Evolutionary conservation across 53 echinoderm and acorn worm genomes (phyloP).

Genomic region (Paracentrotus lividus): DNA sequence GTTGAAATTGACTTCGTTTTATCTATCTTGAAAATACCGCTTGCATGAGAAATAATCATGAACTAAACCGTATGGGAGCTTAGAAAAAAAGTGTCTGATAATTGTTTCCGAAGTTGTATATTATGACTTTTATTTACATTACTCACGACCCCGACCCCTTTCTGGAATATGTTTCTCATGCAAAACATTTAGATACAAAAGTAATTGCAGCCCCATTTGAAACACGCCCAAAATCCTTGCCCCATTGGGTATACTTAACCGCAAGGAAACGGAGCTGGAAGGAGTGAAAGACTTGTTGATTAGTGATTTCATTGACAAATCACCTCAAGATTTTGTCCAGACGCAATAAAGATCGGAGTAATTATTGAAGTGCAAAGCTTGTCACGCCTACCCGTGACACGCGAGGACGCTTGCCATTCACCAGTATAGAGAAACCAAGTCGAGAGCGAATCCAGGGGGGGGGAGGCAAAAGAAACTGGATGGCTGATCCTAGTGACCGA

Average conservation of each 20-base stretch:
- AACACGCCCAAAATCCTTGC: slow-evolving; percentile 1
- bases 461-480: too few species aligned
- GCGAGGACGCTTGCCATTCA: not conserved
- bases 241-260: not conserved
- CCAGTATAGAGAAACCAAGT: not conserved
- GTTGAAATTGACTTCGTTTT: not conserved
- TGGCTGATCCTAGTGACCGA: too few species aligned
- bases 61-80: too few species aligned
- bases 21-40: not conserved
- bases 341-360: slow-evolving; percentile 43
- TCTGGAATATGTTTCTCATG: not conserved
- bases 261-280: slow-evolving; percentile 37
- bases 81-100: too few species aligned
- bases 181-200: not conserved
- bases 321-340: slow-evolving; percentile 28
- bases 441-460: too few species aligned
- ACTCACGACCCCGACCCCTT: not conserved
- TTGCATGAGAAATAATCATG: too few species aligned
- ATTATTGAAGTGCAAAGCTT: slow-evolving; percentile 11
- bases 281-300: slow-evolving; percentile 37
- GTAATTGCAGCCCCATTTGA: not conserved
- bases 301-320: slow-evolving; percentile 58
- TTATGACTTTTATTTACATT: not conserved
- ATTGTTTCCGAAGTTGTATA: too few species aligned
- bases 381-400: slow-evolving; percentile 50